Evolutionary conservation across 2,113 vertebrate species (phyloP), one percentile per base, ranked within the genome.

Genomic region (Neotragus pygmaeus): DNA sequence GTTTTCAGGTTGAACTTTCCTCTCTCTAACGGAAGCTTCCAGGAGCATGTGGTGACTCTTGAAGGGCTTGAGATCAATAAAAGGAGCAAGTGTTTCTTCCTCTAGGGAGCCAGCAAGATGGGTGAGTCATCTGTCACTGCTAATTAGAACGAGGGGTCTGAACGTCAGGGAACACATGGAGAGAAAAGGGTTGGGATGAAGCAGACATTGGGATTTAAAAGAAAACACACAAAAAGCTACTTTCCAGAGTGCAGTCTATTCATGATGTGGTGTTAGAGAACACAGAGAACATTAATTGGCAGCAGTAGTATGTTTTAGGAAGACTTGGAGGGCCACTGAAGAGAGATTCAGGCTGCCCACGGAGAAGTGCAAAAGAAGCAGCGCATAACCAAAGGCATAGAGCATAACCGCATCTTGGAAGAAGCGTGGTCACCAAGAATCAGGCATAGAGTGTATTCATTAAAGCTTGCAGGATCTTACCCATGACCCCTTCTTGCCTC

Each of bases 121-220:
- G 57, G 51, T 90, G 87, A 84, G 75, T 96, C 92, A 96, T 91
- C 80, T 95, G 83, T 96, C 95, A 92, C 58, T 39, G 84, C 64
- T 93, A 90, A 94, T 97, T 75, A 97, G 80, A 60, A 94, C 13
- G 25, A 91, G 55, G n/a, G 62, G 57, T 86, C 93, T 91, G 64
- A 87, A 87, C n/a, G 3, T 1, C 86, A 36, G 30, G 90, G 33
- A 92, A 60, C 73, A 90, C 47, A 55, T 13, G 36, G 62, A 86
- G 47, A 64, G 92, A 55, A 89, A 86, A 96, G 36, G 12, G 77
- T 28, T 87, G 25, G 85, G 33, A 60, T 87, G 89, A 91, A 83
- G 58, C 43, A 92, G 73, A 93, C 43, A 75, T 53, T 16, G 73
- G 62, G n/a, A 8, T 75, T 87, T n/a, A 78, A 49, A 91, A 81